Base-by-base conservation (phyloP, 2,888 invertebrate species). In the Dorcus parallelipipedus region DNA sequence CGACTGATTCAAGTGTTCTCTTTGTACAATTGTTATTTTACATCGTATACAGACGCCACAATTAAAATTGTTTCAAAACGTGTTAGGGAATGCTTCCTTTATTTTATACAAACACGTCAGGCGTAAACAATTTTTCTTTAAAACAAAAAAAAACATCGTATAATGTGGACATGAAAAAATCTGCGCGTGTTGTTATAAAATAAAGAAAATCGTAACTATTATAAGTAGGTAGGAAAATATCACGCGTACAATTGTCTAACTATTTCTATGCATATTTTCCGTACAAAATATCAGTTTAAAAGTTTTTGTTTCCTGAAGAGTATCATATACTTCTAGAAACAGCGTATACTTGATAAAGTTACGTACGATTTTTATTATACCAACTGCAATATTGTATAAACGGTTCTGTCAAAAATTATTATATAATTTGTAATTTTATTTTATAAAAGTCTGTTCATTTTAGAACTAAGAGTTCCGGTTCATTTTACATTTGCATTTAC, bases 1-100 rank as follows among this genome's bases (percentile, higher is more conserved):
- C 54, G 52, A 58, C 63, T 63, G 26, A 33, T 33, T 33, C 26
- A 33, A 20, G 59, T 62, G 54, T 63, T 63, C 64, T 67, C 71
- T 74, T 73, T 75, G 74, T 75, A 74, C 74, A 74, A 69, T 69
- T 68, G 70, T 69, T 74, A 73, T 73, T 70, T 74, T 74, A 74
- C 73, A 73, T 59, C 61, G 58, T 58, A 56, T 58, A 61, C 61
- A 56, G 54, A 53, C 42, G 56, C 40, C 54, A 60, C 55, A 59
- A 49, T 57, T 56, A 49, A 39, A 52, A 42, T 52, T 56, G 3
- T 45, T 52, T 39, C 23, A 39, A 39, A 9, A 51, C 10, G 9
- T 50, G 26, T 33, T 33, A 4, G 26, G 26, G 26, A 33, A 33
- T 7, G 26, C 7, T 33, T 33, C 26, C 26, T 33, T 5, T 33